Evolutionary conservation across 1,140 invertebrate species (phyloP).

Genomic region (Macrocentrus cingulum): DNA sequence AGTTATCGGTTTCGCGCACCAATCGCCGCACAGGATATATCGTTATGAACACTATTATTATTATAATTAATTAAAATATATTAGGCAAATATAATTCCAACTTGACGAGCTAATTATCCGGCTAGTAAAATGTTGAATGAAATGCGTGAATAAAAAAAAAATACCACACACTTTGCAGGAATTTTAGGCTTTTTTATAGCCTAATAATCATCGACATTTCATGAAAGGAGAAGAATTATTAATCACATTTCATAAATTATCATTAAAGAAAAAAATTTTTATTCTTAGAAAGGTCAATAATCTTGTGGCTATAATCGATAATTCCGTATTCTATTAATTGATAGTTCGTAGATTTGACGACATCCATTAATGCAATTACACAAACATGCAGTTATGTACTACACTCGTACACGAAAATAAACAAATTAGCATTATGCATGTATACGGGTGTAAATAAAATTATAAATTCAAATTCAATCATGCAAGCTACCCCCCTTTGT

Average conservation of each 20-base stretch:
- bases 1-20: background rate
- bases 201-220: too few relatives aligned
- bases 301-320: constrained; percentile 28
- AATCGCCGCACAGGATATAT: background rate
- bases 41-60: background rate
- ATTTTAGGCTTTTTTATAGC: too few relatives aligned
- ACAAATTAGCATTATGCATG: constrained; percentile 23
- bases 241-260: constrained; percentile 8
- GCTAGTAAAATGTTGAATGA: background rate
- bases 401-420: constrained; percentile 28
- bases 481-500: background rate
- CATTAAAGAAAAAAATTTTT: constrained; percentile 25
- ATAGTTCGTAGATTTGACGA: constrained; percentile 27
- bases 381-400: constrained; percentile 24
- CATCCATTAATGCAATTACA: constrained; percentile 19
- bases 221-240: constrained; percentile 9
- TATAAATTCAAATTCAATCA: constrained; percentile 11
- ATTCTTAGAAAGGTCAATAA: constrained; percentile 23
- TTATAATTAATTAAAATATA: constrained; percentile 1
- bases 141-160: background rate
- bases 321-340: constrained; percentile 12
- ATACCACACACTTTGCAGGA: too few relatives aligned
- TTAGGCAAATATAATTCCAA: constrained; percentile 17
- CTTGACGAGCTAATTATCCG: background rate
- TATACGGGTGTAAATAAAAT: constrained; percentile 22